These are phyloP conservation scores for Nyctalus aviator DNA, from an alignment of 2,797 vertebrate species.

Conservation along the genomic window DNA sequence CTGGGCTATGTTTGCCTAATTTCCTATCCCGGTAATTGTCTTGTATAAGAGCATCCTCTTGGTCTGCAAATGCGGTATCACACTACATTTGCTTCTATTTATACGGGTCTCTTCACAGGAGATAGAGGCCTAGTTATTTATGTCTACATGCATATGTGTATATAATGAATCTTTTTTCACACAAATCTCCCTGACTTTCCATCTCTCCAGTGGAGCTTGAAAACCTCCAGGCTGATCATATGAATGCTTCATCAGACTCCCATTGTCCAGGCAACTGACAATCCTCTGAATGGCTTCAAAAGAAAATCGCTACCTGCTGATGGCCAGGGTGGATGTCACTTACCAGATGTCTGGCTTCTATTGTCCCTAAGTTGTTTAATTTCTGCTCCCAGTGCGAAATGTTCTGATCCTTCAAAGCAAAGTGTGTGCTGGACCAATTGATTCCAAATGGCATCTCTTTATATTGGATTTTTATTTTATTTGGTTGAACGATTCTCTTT, in stretches of 20 bases:
- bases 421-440: conserved; percentile 55
- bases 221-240: conserved; percentile 78
- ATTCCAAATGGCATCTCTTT: conserved; percentile 75
- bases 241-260: conserved; percentile 85
- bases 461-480: conserved; percentile 81
- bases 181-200: conserved; percentile 75
- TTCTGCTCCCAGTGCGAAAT: conserved; percentile 71
- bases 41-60: not conserved
- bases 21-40: not conserved
- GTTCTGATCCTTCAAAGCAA: conserved; percentile 69
- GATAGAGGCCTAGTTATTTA: conserved; percentile 49
- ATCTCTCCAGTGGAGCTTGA: conserved; percentile 76
- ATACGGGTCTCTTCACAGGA: conserved; percentile 30
- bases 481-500: conserved; percentile 76
- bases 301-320: conserved; percentile 86
- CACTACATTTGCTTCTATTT: conserved; percentile 64
- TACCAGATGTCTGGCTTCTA: conserved; percentile 86
- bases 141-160: conserved; percentile 1
- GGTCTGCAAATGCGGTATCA: not conserved
- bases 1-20: not conserved
- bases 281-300: conserved; percentile 84
- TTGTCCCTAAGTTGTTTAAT: conserved; percentile 81
- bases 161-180: conserved; percentile 50
- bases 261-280: conserved; percentile 84
- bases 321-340: conserved; percentile 82